Evolutionary conservation across 2,888 invertebrate species (phyloP).

Genomic region (Antitype chi): DNA sequence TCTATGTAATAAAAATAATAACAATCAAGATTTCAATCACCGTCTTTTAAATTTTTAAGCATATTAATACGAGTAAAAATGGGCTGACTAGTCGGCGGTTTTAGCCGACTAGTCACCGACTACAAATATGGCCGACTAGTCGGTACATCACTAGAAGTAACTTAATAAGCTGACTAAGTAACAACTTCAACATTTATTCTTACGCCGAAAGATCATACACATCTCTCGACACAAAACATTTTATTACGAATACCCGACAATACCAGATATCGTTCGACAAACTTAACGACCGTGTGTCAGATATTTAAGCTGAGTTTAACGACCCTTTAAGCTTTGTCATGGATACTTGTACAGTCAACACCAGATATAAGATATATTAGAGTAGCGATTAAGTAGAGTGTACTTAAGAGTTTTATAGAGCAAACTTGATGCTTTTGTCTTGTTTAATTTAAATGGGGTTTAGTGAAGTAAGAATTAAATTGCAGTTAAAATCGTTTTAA

Average conservation of each 20-base stretch:
- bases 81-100: no score
- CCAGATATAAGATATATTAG: slow-evolving; percentile 55
- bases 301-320: slow-evolving; percentile 76
- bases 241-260: background rate
- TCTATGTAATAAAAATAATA: no score
- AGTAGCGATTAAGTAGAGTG: slow-evolving; percentile 34
- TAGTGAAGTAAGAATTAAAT: background rate
- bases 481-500: background rate
- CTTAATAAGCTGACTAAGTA: background rate
- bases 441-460: slow-evolving; percentile 3
- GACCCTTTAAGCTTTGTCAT: slow-evolving; percentile 74
- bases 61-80: no score
- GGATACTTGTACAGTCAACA: slow-evolving; percentile 66
- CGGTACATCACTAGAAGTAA: no score
- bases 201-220: background rate
- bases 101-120: no score
- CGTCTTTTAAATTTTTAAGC: no score
- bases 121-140: no score
- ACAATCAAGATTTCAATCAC: no score
- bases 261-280: slow-evolving; percentile 55
- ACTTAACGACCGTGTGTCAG: slow-evolving; percentile 74
- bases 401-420: slow-evolving; percentile 5
- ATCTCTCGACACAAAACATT: slow-evolving; percentile 8
- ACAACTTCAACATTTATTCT: background rate
- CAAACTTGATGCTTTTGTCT: slow-evolving; percentile 1